phyloP scores from a whole-genome alignment of 2,888 invertebrate genomes.

The Nymphalis polychloros region DNA sequence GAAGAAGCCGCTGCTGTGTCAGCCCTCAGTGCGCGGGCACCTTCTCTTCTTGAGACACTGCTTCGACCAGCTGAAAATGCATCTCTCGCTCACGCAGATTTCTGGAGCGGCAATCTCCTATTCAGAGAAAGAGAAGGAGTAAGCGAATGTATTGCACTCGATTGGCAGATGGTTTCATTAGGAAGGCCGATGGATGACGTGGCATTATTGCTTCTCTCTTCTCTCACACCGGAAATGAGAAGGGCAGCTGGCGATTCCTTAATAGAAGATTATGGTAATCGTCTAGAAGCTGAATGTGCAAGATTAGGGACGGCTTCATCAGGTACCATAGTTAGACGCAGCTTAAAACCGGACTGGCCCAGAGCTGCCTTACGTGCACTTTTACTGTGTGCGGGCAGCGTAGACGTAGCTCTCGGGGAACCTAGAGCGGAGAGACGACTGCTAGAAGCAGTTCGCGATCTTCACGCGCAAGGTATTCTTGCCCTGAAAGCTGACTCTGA shows the following conservation, averaged over 20 bases:
- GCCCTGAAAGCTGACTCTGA: slow-evolving; percentile 74
- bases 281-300: slow-evolving; percentile 82
- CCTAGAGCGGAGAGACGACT: slow-evolving; percentile 88
- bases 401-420: slow-evolving; percentile 90
- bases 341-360: slow-evolving; percentile 82
- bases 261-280: slow-evolving; percentile 86
- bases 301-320: slow-evolving; percentile 83
- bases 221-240: slow-evolving; percentile 86
- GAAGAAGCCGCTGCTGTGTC: slow-evolving; percentile 83
- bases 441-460: slow-evolving; percentile 87
- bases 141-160: slow-evolving; percentile 86
- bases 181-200: slow-evolving; percentile 90
- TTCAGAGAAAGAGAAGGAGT: slow-evolving; percentile 80
- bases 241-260: slow-evolving; percentile 83
- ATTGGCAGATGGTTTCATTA: slow-evolving; percentile 93
- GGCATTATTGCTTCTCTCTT: slow-evolving; percentile 87
- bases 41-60: slow-evolving; percentile 86
- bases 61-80: slow-evolving; percentile 88
- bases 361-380: slow-evolving; percentile 88
- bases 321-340: slow-evolving; percentile 76
- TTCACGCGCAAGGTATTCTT: slow-evolving; percentile 86
- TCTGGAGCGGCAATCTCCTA: slow-evolving; percentile 91
- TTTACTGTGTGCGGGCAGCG: slow-evolving; percentile 89
- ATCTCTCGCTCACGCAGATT: slow-evolving; percentile 90
- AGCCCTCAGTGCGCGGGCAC: slow-evolving; percentile 85